phyloP scores from a whole-genome alignment of 2,797 vertebrate species.

The Thamnophis elegans region DNA sequence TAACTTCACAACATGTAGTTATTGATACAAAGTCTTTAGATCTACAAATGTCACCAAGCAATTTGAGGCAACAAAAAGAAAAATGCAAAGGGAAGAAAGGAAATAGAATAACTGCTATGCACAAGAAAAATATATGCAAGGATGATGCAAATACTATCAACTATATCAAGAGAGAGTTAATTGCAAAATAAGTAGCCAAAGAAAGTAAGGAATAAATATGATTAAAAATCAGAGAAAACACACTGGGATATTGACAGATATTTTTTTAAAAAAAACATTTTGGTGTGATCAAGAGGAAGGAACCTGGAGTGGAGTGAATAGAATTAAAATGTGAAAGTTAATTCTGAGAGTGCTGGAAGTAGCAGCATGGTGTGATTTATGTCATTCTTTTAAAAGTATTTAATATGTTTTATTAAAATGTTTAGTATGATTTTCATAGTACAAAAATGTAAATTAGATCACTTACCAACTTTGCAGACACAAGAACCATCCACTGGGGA shows the following conservation, averaged over 20 bases:
- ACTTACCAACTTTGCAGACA: constrained; percentile 87
- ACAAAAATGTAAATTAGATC: neutral
- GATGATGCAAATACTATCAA: neutral
- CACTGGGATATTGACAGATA: neutral
- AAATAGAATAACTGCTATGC: neutral
- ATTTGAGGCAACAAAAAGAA: neutral
- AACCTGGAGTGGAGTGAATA: neutral
- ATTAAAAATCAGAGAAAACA: neutral
- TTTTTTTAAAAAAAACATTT: neutral
- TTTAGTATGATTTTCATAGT: neutral
- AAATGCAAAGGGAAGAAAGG: neutral
- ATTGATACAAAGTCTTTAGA: neutral
- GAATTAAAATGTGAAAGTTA: neutral
- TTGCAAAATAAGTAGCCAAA: neutral
- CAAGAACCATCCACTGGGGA: constrained; percentile 93
- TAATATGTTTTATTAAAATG: neutral
- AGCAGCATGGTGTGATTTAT: neutral
- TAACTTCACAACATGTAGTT: neutral
- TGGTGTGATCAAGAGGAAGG: neutral
- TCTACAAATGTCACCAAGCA: neutral
- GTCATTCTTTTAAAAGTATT: neutral
- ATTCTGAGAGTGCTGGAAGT: neutral
- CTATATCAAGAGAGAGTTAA: neutral
- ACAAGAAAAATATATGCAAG: neutral
- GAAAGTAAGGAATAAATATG: neutral